A percentile compares a stretch with the other conserved stretches of the same genome.
Conservation (phyloP, 2,888 invertebrate species). For the Zelleria hepariella region DNA sequence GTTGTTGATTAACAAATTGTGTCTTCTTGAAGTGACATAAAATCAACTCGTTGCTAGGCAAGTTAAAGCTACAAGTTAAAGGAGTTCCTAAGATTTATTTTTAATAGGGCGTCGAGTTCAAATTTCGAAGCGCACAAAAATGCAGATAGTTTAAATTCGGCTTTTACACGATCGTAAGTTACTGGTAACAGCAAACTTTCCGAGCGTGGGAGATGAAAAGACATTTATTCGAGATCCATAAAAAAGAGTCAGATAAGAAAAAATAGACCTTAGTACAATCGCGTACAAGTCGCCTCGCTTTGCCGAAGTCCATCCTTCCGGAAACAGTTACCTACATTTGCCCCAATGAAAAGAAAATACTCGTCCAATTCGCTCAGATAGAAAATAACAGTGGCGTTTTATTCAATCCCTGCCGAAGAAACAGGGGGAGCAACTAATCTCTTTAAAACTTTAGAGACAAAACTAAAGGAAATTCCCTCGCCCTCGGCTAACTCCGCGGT, state of each 20-base stretch:
- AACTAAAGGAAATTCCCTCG: neutral
- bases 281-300: neutral
- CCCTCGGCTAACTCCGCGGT: neutral
- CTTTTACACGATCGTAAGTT: too few relatives aligned
- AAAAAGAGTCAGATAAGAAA: neutral
- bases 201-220: too few relatives aligned
- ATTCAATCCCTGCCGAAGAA: neutral
- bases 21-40: too few relatives aligned
- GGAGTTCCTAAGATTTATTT: too few relatives aligned
- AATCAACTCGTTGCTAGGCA: too few relatives aligned
- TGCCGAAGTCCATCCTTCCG: neutral
- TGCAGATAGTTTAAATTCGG: too few relatives aligned
- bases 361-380: neutral
- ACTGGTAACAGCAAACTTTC: too few relatives aligned
- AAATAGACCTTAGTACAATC: neutral
- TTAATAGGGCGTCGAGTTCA: too few relatives aligned
- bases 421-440: neutral
- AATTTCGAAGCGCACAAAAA: too few relatives aligned
- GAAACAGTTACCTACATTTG: neutral
- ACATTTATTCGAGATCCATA: too few relatives aligned
- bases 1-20: too few relatives aligned
- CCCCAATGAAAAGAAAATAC: neutral
- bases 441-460: neutral
- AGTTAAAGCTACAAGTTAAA: too few relatives aligned
- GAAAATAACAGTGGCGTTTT: neutral